Evolutionary conservation across 2,797 vertebrate species (phyloP).

Genomic region (Lagocephalus sceleratus): DNA sequence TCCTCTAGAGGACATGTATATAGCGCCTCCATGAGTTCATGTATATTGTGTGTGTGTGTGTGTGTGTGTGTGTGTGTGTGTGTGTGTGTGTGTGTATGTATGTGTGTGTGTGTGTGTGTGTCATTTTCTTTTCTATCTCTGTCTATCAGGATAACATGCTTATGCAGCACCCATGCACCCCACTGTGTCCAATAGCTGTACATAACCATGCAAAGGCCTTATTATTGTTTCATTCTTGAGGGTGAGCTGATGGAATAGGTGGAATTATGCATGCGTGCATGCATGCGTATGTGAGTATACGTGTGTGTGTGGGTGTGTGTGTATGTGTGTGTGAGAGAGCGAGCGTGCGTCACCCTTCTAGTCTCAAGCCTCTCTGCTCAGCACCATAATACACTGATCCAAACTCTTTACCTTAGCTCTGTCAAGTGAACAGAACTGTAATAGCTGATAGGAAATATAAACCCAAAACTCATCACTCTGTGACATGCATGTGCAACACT

Average conservation of each 20-base stretch:
- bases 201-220: constrained; percentile 44
- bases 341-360: too few relatives aligned
- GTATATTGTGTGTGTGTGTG: constrained; percentile 4
- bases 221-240: constrained; percentile 55
- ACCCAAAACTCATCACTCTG: too few relatives aligned
- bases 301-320: constrained; percentile 12
- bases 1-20: neutral
- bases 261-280: constrained; percentile 31
- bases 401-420: constrained; percentile 35
- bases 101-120: too few relatives aligned
- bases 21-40: too few relatives aligned
- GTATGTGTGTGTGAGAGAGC: too few relatives aligned
- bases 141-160: constrained; percentile 59
- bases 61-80: constrained; percentile 16
- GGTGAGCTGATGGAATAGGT: constrained; percentile 34
- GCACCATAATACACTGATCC: constrained; percentile 36
- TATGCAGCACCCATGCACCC: constrained; percentile 45
- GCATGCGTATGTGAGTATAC: constrained; percentile 19
- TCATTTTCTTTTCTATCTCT: too few relatives aligned
- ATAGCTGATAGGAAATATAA: too few relatives aligned
- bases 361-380: constrained; percentile 7
- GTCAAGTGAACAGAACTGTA: constrained; percentile 27
- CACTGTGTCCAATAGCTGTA: constrained; percentile 45
- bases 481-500: neutral
- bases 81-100: too few relatives aligned